A percentile compares a stretch with the other conserved stretches of the same genome.
phyloP scores from a whole-genome alignment of 2,113 vertebrate species.

The Penelope pileata region DNA sequence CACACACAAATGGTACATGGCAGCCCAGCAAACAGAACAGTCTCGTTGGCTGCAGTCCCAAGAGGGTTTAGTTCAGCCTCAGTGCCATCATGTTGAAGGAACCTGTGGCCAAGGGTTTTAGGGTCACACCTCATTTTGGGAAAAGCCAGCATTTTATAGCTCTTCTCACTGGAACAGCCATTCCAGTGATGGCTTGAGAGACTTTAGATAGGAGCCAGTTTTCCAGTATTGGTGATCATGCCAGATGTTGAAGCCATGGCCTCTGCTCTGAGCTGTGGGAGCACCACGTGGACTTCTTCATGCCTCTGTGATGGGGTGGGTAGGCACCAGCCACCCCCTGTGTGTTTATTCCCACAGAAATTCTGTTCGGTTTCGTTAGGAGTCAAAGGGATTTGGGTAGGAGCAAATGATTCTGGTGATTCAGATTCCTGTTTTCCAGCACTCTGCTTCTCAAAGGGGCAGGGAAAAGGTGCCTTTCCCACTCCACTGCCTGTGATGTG shows the following conservation, averaged over 20 bases:
- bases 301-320: background rate
- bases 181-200: background rate
- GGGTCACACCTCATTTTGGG: background rate
- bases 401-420: background rate
- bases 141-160: rapidly evolving
- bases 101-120: background rate
- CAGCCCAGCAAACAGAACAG: background rate
- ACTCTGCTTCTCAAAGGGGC: background rate
- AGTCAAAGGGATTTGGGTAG: background rate
- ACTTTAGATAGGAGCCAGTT: background rate
- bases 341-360: background rate
- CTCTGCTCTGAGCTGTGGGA: background rate
- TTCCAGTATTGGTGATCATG: background rate
- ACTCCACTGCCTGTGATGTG: background rate
- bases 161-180: background rate
- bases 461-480: background rate
- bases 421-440: background rate
- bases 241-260: background rate
- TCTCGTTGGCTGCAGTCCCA: background rate
- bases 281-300: background rate
- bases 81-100: background rate
- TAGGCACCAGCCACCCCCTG: background rate
- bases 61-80: background rate
- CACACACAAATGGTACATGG: background rate
- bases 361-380: background rate